Evolutionary conservation across 1,140 invertebrate genomes (phyloP).

Genomic region (Brachionus calyciflorus): DNA sequence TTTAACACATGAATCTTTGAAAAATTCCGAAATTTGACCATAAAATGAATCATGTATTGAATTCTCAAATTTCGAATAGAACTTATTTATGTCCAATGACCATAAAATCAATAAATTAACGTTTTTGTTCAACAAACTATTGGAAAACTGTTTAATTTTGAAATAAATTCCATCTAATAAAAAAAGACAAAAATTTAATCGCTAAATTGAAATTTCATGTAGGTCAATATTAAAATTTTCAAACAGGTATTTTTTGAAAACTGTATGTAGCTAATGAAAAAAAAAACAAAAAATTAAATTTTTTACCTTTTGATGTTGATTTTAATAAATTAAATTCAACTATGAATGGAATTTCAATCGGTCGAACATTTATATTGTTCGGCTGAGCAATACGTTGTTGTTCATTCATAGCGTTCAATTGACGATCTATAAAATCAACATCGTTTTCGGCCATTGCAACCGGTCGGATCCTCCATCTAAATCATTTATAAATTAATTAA

Average conservation of each 20-base stretch:
- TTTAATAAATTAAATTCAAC: conserved; percentile 12
- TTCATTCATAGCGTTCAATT: conserved; percentile 25
- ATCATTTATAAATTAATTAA: too few relatives aligned
- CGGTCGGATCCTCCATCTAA: background rate
- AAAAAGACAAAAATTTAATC: conserved; percentile 28
- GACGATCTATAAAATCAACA: conserved; percentile 31
- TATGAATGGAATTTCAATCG: conserved; percentile 20
- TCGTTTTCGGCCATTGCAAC: background rate
- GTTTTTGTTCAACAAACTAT: background rate
- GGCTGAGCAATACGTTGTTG: background rate
- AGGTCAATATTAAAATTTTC: background rate
- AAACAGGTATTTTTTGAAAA: too few relatives aligned
- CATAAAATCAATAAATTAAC: background rate
- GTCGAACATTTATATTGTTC: background rate
- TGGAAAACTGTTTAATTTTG: background rate
- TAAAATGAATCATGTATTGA: background rate
- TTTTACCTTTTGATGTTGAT: conserved; percentile 32
- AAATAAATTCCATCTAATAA: conserved; percentile 6
- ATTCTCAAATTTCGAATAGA: background rate
- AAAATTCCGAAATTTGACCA: background rate
- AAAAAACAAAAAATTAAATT: conserved; percentile 5
- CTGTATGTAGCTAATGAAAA: background rate
- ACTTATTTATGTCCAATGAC: background rate
- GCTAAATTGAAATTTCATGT: background rate
- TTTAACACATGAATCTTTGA: background rate